Conservation (phyloP, 2,797 vertebrate genomes). For the Paratrypauchen microcephalus region DNA sequence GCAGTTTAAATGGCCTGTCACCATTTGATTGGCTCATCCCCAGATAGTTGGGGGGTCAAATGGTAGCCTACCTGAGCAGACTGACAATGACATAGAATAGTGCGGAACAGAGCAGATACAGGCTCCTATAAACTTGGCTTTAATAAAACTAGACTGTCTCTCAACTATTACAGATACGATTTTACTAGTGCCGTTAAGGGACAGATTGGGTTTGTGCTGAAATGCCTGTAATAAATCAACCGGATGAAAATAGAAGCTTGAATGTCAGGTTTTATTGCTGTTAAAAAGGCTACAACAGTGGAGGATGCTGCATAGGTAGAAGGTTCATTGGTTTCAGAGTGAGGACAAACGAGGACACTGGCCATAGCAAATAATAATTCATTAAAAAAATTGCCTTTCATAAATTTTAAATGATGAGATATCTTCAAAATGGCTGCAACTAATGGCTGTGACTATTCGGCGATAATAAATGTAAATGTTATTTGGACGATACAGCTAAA, state of each 20-base stretch:
- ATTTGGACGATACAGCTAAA: too few relatives aligned
- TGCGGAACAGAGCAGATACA: background rate
- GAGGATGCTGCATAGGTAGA: background rate
- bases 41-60: slow-evolving; percentile 39
- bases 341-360: background rate
- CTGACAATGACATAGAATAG: slow-evolving; percentile 9
- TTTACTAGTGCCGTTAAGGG: background rate
- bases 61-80: slow-evolving; percentile 22
- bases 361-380: background rate
- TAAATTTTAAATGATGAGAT: too few relatives aligned
- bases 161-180: background rate
- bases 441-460: too few relatives aligned
- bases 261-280: background rate
- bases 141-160: background rate
- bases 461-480: too few relatives aligned
- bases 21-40: slow-evolving; percentile 46
- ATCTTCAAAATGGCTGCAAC: too few relatives aligned
- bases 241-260: background rate
- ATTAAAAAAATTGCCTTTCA: background rate
- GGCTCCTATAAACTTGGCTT: slow-evolving; percentile 3
- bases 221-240: background rate
- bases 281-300: background rate
- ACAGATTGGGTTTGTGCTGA: background rate
- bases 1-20: slow-evolving; percentile 62
- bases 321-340: background rate